Conservation (phyloP, 2,113 vertebrate species). For the Cygnus buccinator region DNA sequence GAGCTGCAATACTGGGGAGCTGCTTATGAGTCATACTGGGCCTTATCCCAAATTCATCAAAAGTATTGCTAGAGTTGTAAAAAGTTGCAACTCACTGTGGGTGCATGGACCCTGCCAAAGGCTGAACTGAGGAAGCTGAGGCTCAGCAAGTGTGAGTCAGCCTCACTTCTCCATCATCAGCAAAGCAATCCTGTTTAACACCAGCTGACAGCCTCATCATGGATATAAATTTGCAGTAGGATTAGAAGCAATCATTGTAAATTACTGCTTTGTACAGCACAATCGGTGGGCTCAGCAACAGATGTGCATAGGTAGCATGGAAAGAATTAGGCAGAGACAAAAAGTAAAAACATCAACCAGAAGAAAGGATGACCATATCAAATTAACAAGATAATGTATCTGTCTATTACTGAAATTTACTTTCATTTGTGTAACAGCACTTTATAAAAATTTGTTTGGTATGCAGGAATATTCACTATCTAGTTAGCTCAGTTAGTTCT, state of each 20-base stretch:
- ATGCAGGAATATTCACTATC: neutral
- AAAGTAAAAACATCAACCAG: neutral
- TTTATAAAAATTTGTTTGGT: neutral
- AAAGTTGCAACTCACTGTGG: neutral
- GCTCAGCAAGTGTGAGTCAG: neutral
- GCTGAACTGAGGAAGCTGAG: neutral
- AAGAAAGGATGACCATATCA: neutral
- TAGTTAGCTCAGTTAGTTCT: neutral
- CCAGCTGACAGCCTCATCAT: neutral
- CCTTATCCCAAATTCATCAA: neutral
- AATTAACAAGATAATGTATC: neutral
- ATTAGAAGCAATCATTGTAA: neutral
- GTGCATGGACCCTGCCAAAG: neutral
- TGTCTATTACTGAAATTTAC: neutral
- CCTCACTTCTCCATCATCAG: neutral
- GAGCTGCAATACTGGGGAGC: neutral
- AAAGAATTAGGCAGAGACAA: neutral
- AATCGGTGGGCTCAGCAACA: neutral
- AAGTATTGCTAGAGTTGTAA: neutral
- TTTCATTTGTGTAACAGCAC: neutral
- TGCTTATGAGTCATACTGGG: neutral
- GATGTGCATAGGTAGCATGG: neutral
- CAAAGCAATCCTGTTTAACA: neutral
- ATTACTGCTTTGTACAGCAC: neutral
- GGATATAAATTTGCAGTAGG: neutral